These are phyloP conservation scores for Asbolus verrucosus DNA, from an alignment of 1,140 invertebrate species.

Conservation along the genomic window DNA sequence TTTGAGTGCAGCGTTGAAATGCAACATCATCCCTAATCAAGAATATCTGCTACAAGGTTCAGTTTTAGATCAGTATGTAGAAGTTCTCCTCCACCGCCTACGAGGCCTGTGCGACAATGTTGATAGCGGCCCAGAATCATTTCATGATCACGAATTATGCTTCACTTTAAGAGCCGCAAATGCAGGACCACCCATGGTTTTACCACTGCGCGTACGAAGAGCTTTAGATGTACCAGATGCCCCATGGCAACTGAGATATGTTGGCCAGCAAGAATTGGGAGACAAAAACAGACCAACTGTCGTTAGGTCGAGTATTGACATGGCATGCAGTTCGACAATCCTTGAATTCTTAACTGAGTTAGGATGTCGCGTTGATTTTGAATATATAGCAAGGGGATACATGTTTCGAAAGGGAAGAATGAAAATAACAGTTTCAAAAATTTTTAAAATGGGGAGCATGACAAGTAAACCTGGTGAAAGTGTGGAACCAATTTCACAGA, in stretches of 20 bases:
- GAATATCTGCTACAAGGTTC: constrained; percentile 93
- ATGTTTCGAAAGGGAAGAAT: constrained; percentile 97
- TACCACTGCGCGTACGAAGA: constrained; percentile 78
- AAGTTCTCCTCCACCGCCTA: constrained; percentile 91
- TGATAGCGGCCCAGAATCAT: constrained; percentile 89
- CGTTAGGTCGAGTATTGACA: constrained; percentile 91
- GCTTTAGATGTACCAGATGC: constrained; percentile 82
- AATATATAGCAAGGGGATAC: constrained; percentile 93
- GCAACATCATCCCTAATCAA: constrained; percentile 89
- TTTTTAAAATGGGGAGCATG: constrained; percentile 84
- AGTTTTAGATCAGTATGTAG: constrained; percentile 90
- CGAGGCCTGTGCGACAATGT: constrained; percentile 95
- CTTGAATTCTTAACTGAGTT: constrained; percentile 93
- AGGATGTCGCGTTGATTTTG: constrained; percentile 91
- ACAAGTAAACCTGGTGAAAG: constrained; percentile 77
- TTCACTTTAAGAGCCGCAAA: constrained; percentile 79
- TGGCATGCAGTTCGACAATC: constrained; percentile 89
- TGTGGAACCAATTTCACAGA: constrained; percentile 89
- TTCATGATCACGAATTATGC: constrained; percentile 91
- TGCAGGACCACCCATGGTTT: constrained; percentile 64
- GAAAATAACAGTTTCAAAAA: constrained; percentile 96
- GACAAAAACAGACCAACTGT: constrained; percentile 92
- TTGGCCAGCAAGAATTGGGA: constrained; percentile 89
- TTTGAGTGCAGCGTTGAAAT: constrained; percentile 80
- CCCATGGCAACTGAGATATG: constrained; percentile 89